These are phyloP conservation scores for Propithecus coquereli DNA, from an alignment of 2,113 vertebrate genomes.

Conservation along the genomic window DNA sequence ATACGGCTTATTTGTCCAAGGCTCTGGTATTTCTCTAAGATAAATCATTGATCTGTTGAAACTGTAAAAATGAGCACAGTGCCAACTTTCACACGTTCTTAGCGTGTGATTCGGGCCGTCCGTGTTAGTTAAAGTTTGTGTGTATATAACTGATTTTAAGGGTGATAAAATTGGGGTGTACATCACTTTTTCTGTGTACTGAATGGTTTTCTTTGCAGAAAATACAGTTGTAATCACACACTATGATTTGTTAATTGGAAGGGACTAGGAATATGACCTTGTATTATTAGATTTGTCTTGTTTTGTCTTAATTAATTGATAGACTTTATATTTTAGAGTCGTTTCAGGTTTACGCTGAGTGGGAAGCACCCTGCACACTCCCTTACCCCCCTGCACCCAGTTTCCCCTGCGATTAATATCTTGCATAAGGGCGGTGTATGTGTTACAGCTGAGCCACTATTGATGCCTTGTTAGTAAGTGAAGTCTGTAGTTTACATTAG, in stretches of 20 bases:
- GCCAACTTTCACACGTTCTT: neutral
- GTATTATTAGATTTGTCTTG: neutral
- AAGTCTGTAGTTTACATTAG: neutral
- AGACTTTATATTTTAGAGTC: neutral
- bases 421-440: neutral
- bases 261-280: neutral
- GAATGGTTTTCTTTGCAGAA: neutral
- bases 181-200: neutral
- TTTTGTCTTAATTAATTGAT: neutral
- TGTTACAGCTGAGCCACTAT: neutral
- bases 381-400: neutral
- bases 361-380: neutral
- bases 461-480: neutral
- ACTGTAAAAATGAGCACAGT: neutral
- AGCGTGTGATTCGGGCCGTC: neutral
- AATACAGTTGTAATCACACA: neutral
- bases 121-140: neutral
- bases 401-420: neutral
- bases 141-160: neutral
- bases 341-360: neutral
- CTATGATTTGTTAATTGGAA: neutral
- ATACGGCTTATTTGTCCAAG: neutral
- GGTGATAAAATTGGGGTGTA: neutral
- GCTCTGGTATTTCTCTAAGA: slow-evolving; percentile 23
- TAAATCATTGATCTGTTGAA: neutral